Percentiles rank a stretch among this genome's conserved stretches.
These are phyloP conservation scores for Zygothrica quintamaculata DNA, from an alignment of 2,888 invertebrate species.

Conservation along the genomic window DNA sequence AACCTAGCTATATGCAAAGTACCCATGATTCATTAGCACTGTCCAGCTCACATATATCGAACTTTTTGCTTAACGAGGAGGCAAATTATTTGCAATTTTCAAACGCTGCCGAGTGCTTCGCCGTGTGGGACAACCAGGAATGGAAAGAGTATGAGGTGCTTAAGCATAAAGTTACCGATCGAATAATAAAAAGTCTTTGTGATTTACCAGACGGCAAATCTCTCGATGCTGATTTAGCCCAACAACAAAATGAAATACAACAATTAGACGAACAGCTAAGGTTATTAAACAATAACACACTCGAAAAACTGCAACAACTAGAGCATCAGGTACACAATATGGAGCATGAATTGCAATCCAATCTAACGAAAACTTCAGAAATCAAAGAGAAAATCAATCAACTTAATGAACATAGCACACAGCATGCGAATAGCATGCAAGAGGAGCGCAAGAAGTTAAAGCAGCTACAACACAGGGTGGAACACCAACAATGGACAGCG, in stretches of 20 bases:
- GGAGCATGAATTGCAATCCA: conserved; percentile 49
- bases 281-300: conserved; percentile 47
- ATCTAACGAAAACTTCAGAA: conserved; percentile 21
- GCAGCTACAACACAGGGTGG: conserved; percentile 49
- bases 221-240: conserved; percentile 60
- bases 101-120: conserved; percentile 74
- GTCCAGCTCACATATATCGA: conserved; percentile 42
- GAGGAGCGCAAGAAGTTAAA: conserved; percentile 24
- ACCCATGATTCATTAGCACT: conserved; percentile 43
- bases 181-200: conserved; percentile 63
- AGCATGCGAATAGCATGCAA: conserved; percentile 17
- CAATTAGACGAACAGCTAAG: conserved; percentile 53
- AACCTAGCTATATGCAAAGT: conserved; percentile 50
- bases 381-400: conserved; percentile 4
- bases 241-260: conserved; percentile 44
- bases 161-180: conserved; percentile 64
- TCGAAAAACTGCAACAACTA: conserved; percentile 33
- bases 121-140: conserved; percentile 77
- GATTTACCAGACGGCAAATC: conserved; percentile 49
- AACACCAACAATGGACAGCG: conserved; percentile 52
- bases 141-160: conserved; percentile 70
- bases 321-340: conserved; percentile 48
- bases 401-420: conserved; percentile 5
- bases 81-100: conserved; percentile 64
- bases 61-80: conserved; percentile 64